phyloP scores from a whole-genome alignment of 2,113 vertebrate genomes.

The Pao palembangensis region DNA sequence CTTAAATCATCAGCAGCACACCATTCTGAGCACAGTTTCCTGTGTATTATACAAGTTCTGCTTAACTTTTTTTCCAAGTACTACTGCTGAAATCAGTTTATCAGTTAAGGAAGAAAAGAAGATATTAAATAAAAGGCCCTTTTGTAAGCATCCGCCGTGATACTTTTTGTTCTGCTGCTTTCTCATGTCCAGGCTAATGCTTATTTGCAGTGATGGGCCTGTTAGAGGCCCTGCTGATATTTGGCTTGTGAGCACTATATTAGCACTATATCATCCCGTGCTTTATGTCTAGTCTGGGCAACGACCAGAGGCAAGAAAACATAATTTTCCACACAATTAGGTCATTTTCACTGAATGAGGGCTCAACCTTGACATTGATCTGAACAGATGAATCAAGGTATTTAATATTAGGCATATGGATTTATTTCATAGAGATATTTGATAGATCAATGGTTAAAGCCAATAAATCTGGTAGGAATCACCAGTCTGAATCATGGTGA shows the following conservation, averaged over 20 bases:
- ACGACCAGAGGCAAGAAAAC: slow-evolving; percentile 2
- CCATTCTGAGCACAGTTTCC: slow-evolving; percentile 2
- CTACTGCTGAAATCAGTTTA: slow-evolving; percentile 7
- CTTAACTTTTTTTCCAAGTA: slow-evolving; percentile 25
- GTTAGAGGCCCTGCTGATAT: slow-evolving; percentile 15
- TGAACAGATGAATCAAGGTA: too few species aligned
- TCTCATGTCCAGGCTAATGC: slow-evolving; percentile 16
- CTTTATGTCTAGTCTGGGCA: not conserved
- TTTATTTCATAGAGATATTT: too few species aligned
- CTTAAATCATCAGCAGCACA: slow-evolving; percentile 9
- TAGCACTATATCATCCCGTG: slow-evolving; percentile 2
- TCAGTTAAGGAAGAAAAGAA: slow-evolving; percentile 7
- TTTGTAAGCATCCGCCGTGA: slow-evolving; percentile 11
- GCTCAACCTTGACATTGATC: not conserved
- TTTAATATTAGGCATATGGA: too few species aligned
- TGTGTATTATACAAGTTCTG: slow-evolving; percentile 12
- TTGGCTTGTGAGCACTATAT: not conserved
- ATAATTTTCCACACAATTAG: not conserved
- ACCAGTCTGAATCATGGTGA: too few species aligned
- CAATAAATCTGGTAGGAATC: too few species aligned
- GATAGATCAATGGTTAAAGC: too few species aligned
- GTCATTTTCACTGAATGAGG: not conserved
- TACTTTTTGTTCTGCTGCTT: slow-evolving; percentile 8
- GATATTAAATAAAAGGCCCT: not conserved
- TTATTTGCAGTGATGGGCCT: slow-evolving; percentile 7